Evolutionary conservation across 92 coral and sea anemone species (phyloP).

Genomic region (Epizoanthus scotinus): DNA sequence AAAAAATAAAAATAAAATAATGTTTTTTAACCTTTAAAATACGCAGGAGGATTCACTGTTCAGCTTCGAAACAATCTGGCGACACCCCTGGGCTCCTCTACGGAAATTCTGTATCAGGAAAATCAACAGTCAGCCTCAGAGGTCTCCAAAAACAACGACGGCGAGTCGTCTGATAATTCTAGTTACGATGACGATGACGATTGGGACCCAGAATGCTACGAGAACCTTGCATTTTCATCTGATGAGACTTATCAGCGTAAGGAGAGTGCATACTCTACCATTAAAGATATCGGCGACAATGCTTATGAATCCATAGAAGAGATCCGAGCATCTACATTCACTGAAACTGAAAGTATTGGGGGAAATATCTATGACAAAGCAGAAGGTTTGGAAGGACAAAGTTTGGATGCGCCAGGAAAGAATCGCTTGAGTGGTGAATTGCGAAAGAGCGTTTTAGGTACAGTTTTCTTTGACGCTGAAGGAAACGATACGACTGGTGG

Average conservation of each 20-base stretch:
- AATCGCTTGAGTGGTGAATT: constrained; percentile 7
- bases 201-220: constrained; percentile 16
- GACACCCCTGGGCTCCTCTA: neutral
- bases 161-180: neutral
- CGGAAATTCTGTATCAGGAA: constrained; percentile 2
- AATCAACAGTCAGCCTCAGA: neutral
- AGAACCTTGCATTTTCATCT: neutral
- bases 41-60: neutral
- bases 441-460: neutral
- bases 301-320: neutral
- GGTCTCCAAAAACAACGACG: neutral
- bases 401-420: neutral
- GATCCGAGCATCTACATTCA: neutral
- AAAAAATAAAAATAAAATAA: too few species aligned
- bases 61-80: neutral
- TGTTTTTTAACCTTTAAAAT: too few species aligned
- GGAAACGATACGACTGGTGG: neutral
- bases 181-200: neutral
- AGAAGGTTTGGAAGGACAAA: constrained; percentile 25
- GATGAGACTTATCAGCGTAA: neutral
- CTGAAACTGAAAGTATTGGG: neutral
- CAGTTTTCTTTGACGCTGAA: neutral
- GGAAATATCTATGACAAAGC: constrained; percentile 6
- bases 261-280: constrained; percentile 4
- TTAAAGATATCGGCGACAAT: neutral